Evolutionary conservation across 2,888 invertebrate genomes (phyloP), one percentile per base, ranked within the genome.

Genomic region (Phanerotoma sp.): DNA sequence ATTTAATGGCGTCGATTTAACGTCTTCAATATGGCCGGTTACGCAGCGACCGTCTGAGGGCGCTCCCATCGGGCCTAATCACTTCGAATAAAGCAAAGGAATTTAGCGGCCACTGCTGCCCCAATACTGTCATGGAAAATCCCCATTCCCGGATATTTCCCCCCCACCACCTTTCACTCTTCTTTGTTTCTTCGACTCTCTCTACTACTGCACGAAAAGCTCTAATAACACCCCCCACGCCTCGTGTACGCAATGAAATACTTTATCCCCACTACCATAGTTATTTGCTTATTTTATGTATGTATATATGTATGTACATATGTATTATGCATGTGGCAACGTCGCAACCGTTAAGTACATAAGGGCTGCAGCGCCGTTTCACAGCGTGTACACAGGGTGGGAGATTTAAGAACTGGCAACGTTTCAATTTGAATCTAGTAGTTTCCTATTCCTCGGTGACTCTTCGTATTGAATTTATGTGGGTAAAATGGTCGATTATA

Each of bases 301-400:
- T 70, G 68, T n/a, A n/a, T n/a, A n/a, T n/a, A n/a, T n/a, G n/a
- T n/a, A n/a, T n/a, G n/a, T n/a, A n/a, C n/a, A n/a, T n/a, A n/a
- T n/a, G n/a, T n/a, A n/a, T n/a, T n/a, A n/a, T n/a, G n/a, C n/a
- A n/a, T 72, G 66, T 71, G 76, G 76, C 76, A 76, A 76, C 76
- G 70, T 75, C 71, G 76, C 76, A 76, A 66, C 68, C 70, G 68
- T 72, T 70, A 69, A 71, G 68, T 70, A 71, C 62, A 72, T 72
- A 71, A 68, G 69, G 66, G 61, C 60, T 37, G 51, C 44, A 38
- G 61, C 41, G 30, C 16, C 22, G 30, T 54, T 49, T 30, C 30
- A 9, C n/a, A 21, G 15, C n/a, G 11, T 46, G 40, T 56, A 57
- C 59, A 22, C 30, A 44, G 46, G 51, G 61, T 58, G 64, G 58